phyloP scores from a whole-genome alignment of 2,888 invertebrate species.

The Loripinus fragilis region DNA sequence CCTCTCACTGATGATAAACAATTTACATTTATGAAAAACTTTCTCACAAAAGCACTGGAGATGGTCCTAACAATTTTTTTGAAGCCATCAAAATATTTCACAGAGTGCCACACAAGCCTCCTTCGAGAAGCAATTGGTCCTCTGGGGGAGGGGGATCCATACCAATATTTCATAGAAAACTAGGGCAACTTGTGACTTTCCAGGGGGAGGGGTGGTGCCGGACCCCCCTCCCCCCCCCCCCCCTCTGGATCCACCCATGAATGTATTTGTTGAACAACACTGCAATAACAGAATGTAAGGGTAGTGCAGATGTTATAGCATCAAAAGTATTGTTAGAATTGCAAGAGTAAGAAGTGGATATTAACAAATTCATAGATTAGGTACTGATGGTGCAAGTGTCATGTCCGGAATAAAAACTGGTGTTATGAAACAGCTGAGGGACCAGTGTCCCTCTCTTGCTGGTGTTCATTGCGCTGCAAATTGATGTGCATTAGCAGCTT shows the following conservation, averaged over 20 bases:
- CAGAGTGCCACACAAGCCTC: constrained; percentile 24
- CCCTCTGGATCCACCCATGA: not conserved
- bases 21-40: too few species aligned
- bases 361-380: constrained; percentile 39
- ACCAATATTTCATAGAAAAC: constrained; percentile 40
- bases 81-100: too few species aligned
- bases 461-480: too few species aligned
- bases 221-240: too few species aligned
- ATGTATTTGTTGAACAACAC: constrained; percentile 30
- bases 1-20: too few species aligned
- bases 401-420: constrained; percentile 42
- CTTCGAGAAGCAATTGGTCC: constrained; percentile 30
- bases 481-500: too few species aligned
- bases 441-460: too few species aligned
- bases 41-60: too few species aligned
- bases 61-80: constrained; percentile 33
- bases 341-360: constrained; percentile 33
- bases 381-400: constrained; percentile 53
- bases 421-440: constrained; percentile 22
- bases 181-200: too few species aligned
- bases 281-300: constrained; percentile 36
- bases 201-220: too few species aligned
- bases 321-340: constrained; percentile 27
- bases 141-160: too few species aligned
- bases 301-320: constrained; percentile 38